Base-by-base conservation (phyloP, 2,888 invertebrate species). In the Amiota communis region DNA sequence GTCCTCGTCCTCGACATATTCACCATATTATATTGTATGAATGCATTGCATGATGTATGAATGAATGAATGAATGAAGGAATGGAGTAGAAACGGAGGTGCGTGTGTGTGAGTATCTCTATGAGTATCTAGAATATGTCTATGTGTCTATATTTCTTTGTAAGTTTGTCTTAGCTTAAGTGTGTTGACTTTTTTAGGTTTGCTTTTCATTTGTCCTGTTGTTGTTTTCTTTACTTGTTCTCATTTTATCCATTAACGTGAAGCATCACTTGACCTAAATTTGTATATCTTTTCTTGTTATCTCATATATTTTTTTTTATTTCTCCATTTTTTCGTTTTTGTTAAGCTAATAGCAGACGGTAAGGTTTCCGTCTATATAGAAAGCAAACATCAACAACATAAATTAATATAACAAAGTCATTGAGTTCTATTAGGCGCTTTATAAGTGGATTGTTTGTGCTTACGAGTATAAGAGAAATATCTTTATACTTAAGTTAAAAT, bases 261-360 rank as follows among this genome's bases (percentile, higher is more conserved):
- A 80, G 73, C 76, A 81, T 80, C 81, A 80, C 82, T 80, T 85
- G 83, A 83, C 83, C 83, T 77, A 83, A 83, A 85, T 83, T 36
- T 36, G 36, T 36, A 36, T 36, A 36, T 36, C 36, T 36, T 36
- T 36, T 36, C 8, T 36, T 36, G 36, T 36, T 36, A 4, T 36
- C 36, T 36, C 6, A 82, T 36, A 36, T 36, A 0, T 36, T 36
- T 36, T 6, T 6, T 36, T 36, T 36, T 6, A 36, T 36, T 36
- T 23, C 3, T 3, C 3, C 23, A 23, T 36, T 36, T 36, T 36
- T 75, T 73, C 72, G 72, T 73, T 78, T 47, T 53, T 74, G 74
- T 71, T 77, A 64, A 80, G 77, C 85, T 81, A 85, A 83, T 85
- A 84, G 82, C 81, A 82, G 80, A 73, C 73, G 72, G 76, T 57